A percentile compares a stretch with the other conserved stretches of the same genome.
These are phyloP conservation scores for Urophycis tenuis DNA, from an alignment of 2,797 vertebrate genomes.

Conservation along the genomic window DNA sequence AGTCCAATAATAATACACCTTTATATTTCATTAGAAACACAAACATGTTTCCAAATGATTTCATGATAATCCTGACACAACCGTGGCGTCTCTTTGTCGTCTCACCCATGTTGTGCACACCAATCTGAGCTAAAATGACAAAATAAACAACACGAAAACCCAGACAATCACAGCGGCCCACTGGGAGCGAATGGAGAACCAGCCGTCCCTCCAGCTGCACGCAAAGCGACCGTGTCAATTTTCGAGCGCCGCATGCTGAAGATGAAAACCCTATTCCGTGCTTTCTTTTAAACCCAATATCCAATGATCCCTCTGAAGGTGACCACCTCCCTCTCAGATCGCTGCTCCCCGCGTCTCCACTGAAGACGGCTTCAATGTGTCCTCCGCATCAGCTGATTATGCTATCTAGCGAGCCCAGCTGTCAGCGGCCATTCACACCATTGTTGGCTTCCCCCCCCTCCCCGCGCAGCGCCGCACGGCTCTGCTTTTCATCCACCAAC, in stretches of 20 bases:
- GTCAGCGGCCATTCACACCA: conserved; percentile 72
- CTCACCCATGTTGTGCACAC: background rate
- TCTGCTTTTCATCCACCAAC: conserved; percentile 60
- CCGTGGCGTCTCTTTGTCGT: background rate
- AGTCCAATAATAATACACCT: background rate
- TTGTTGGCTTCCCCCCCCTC: conserved; percentile 63
- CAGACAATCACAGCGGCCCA: background rate
- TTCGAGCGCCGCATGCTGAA: conserved; percentile 34
- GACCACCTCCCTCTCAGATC: conserved; percentile 53
- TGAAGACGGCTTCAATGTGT: conserved; percentile 64
- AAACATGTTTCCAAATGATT: background rate
- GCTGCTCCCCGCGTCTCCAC: conserved; percentile 61
- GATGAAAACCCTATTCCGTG: conserved; percentile 30
- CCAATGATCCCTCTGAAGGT: conserved; percentile 64
- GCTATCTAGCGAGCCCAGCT: conserved; percentile 77
- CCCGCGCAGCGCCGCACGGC: background rate
- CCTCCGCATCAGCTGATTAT: conserved; percentile 76
- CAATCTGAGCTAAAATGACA: background rate
- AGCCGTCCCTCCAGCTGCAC: background rate
- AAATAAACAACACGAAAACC: background rate
- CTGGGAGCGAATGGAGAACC: background rate
- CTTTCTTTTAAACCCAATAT: conserved; percentile 29
- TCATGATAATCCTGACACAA: conserved; percentile 2
- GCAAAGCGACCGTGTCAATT: background rate
- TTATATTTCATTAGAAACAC: background rate